A percentile compares a stretch with the other conserved stretches of the same genome.
Evolutionary conservation across 2,797 vertebrate genomes (phyloP).

Genomic region (Eulemur mongoz): DNA sequence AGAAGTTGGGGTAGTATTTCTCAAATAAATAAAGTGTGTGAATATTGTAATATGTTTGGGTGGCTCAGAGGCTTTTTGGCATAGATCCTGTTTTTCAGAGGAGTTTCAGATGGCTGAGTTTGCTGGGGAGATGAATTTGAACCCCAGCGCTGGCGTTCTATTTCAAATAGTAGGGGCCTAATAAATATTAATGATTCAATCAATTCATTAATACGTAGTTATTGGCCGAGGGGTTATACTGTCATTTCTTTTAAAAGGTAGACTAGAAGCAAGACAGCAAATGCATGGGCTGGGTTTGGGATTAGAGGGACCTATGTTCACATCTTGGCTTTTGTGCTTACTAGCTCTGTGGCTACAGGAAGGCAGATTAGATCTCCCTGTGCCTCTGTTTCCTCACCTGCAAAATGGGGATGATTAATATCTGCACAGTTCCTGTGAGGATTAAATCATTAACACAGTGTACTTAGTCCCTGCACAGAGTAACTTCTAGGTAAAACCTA

Average conservation of each 20-base stretch:
- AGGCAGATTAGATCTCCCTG: neutral
- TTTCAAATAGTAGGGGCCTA: neutral
- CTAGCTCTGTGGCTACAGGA: neutral
- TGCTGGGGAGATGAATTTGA: neutral
- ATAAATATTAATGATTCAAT: slow-evolving; percentile 32
- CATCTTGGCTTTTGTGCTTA: neutral
- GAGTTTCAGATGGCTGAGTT: neutral
- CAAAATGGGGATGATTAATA: neutral
- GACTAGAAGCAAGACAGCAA: neutral
- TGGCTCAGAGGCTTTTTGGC: neutral
- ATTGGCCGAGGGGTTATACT: neutral
- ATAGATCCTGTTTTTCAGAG: neutral
- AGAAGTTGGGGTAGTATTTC: neutral
- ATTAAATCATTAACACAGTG: neutral
- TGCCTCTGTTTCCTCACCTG: slow-evolving; percentile 18
- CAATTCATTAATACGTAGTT: slow-evolving; percentile 44
- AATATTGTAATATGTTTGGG: neutral
- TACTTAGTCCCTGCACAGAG: neutral
- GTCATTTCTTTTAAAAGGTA: neutral
- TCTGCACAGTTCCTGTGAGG: neutral
- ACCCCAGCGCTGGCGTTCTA: neutral
- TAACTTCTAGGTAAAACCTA: neutral
- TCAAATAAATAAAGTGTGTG: neutral
- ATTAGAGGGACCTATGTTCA: neutral
- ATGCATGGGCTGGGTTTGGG: neutral